Evolutionary conservation across 2,797 vertebrate species (phyloP), one percentile per base, ranked within the genome.

Genomic region (Lacerta agilis): DNA sequence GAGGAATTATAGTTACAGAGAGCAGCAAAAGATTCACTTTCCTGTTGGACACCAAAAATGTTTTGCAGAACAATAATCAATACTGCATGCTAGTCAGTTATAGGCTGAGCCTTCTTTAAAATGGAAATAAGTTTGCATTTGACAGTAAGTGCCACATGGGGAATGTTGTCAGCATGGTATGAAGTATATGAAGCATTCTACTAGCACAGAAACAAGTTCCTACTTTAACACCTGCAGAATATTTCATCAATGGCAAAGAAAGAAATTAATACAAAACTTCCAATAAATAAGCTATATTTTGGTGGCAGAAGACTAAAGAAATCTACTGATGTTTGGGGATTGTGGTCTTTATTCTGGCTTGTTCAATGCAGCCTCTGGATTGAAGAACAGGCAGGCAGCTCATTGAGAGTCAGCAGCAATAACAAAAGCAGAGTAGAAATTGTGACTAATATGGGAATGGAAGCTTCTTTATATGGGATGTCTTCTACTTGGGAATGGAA

Each of bases 401-500:
- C 20, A 73, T 79, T 71, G 84, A 76, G n/a, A 85, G 41, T 79
- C 11, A 4, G 64, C n/a, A 77, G n/a, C 36, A 45, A 81, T 67
- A 81, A 45, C 13, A 38, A 64, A 72, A 87, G 8, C 80, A 79
- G 69, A 89, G 9, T 33, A 61, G 75, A 58, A 66, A 64, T 78
- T n/a, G 7, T n/a, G 73, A 64, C n/a, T 84, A 27, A 86, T 67
- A 61, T 41, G 20, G 2, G 6, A 55, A 23, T 66, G 80, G 23
- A 69, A 43, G 1, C 27, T 10, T 82, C 71, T 73, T 41, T 78
- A 41, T 78, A 87, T 43, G 27, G 82, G 45, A 84, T 71, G 8
- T 82, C 9, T 86, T 93, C 83, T 41, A 79, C 69, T n/a, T 64
- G 49, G 45, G 76, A 89, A 87, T 86, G 71, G 79, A 41, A 71